Base-by-base conservation (phyloP, 2,888 invertebrate genomes). In the Papilio gigon region DNA sequence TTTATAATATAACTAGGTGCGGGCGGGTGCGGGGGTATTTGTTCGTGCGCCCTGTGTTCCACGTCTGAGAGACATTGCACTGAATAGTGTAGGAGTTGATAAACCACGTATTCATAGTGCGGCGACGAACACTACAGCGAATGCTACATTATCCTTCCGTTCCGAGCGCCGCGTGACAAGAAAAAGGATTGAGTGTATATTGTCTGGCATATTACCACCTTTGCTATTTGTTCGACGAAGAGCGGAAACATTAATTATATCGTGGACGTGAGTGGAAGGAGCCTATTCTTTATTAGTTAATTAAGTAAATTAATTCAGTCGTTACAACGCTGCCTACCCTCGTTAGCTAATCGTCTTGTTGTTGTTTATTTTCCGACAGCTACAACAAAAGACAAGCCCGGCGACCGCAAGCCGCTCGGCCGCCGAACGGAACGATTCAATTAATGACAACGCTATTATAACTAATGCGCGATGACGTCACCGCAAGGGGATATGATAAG, bases 281-380 rank as follows among this genome's bases (percentile, higher is more conserved):
- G 40, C 25, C 8, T 22, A 40, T 35, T 50, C 25, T 50, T 33
- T 22, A 25, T 22, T 11, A 30, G n/a, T n/a, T 20, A 65, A 20
- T 65, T 22, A 33, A 58, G 25, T 2, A 56, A 65, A 65, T 58
- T 42, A 1, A 4, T 25, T 11, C 0, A 58, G 44, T 35, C 27
- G 33, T 65, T 33, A 65, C 14, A 22, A 22, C 3, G 27, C 30
- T n/a, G 11, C 30, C 53, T 33, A 58, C 20, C 22, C 40, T 33
- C 63, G 42, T 65, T 65, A 59, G 14, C 42, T 65, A 65, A 65
- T 42, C 4, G 58, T 20, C 27, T 58, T 65, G 65, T 65, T 65
- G 40, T 65, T 65, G 65, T 65, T 65, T 65, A 65, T 65, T 65
- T 65, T 65, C 65, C 58, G 30, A 33, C 40, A 42, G n/a, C n/a